Percentiles rank a stretch among this genome's conserved stretches.
Evolutionary conservation across 2,113 vertebrate genomes (phyloP).

Genomic region (Myiozetetes cayanensis): DNA sequence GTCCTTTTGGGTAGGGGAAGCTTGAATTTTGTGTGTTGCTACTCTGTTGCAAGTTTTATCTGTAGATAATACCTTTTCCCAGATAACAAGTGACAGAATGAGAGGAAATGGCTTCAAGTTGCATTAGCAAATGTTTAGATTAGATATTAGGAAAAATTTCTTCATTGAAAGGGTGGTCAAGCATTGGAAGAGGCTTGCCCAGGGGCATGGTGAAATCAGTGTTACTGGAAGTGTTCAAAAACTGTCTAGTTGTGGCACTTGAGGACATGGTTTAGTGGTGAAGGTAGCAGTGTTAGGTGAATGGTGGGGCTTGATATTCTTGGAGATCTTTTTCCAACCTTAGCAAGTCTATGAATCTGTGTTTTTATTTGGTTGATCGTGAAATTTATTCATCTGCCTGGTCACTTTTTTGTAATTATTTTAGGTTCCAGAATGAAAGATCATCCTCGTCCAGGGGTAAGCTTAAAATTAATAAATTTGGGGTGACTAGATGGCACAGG

Average conservation of each 20-base stretch:
- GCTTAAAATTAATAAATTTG: conserved; percentile 73
- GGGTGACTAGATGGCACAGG: conserved; percentile 67
- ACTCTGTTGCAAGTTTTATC: neutral
- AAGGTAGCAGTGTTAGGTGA: neutral
- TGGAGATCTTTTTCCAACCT: neutral
- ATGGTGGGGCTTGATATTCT: neutral
- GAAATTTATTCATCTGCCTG: neutral
- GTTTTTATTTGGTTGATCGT: neutral
- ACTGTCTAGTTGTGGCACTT: neutral
- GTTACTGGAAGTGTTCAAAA: neutral
- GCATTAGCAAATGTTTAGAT: neutral
- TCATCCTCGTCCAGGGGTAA: conserved; percentile 79
- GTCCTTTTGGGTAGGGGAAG: neutral
- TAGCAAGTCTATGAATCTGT: neutral
- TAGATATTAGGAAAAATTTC: neutral
- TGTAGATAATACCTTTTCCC: neutral
- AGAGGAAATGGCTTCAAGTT: neutral
- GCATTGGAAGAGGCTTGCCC: neutral
- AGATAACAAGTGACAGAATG: neutral
- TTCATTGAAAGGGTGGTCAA: neutral
- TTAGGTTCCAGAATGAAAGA: conserved; percentile 75
- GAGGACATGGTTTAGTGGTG: neutral
- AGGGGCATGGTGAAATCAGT: neutral
- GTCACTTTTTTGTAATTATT: conserved; percentile 28
- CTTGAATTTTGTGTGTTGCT: neutral